Evolutionary conservation across 2,113 vertebrate species (phyloP).

Genomic region (Lepus americanus): DNA sequence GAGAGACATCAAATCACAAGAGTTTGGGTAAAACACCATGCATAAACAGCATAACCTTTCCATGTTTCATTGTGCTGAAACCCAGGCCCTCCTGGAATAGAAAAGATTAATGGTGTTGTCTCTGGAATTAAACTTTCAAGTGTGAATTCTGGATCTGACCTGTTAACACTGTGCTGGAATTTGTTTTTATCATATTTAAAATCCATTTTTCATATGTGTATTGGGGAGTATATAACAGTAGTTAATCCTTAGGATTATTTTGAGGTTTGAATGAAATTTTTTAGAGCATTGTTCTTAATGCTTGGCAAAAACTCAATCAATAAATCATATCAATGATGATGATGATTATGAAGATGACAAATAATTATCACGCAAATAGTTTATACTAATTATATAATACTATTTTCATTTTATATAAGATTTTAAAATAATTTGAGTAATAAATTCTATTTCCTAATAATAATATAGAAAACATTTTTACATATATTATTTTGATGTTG

Average conservation of each 20-base stretch:
- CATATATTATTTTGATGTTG: not conserved
- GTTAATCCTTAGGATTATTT: not conserved
- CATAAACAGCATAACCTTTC: not conserved
- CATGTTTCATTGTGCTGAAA: not conserved
- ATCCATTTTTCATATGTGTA: not conserved
- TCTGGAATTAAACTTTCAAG: not conserved
- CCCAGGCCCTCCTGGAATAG: not conserved
- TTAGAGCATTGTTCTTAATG: not conserved
- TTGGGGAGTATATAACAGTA: not conserved
- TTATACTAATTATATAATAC: not conserved
- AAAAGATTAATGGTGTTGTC: not conserved
- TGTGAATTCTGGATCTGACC: not conserved
- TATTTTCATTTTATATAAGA: conserved; percentile 6
- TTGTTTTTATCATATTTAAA: not conserved
- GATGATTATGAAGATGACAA: not conserved
- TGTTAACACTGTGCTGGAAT: not conserved
- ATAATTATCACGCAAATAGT: not conserved
- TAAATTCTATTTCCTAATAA: conserved; percentile 16
- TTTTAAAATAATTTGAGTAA: conserved; percentile 35
- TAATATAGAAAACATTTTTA: not conserved
- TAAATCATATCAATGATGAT: not conserved
- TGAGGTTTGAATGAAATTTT: not conserved
- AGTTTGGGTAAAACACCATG: not conserved
- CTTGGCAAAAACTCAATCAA: not conserved
- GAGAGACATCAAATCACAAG: not conserved